Percentiles rank a stretch among this genome's conserved stretches.
Evolutionary conservation across 2,888 invertebrate genomes (phyloP).

Genomic region (Steromphala cineraria): DNA sequence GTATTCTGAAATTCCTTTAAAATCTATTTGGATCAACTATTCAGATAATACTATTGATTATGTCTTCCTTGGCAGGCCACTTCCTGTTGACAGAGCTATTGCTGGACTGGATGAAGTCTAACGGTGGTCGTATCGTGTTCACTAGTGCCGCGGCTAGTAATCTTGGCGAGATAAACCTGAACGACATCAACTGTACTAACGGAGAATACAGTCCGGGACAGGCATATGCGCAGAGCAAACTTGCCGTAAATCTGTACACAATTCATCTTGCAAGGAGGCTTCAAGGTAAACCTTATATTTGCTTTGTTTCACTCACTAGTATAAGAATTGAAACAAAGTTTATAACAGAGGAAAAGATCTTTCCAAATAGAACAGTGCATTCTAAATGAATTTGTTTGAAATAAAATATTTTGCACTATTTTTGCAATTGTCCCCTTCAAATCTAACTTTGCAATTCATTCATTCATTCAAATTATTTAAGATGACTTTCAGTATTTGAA

Average conservation of each 20-base stretch:
- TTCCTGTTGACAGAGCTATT: conserved; percentile 73
- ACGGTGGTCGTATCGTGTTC: conserved; percentile 69
- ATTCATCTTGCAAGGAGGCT: conserved; percentile 62
- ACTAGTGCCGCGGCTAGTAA: conserved; percentile 69
- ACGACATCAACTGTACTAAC: conserved; percentile 63
- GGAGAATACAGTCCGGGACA: conserved; percentile 60
- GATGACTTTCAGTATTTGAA: too few species aligned
- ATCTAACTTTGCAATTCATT: too few species aligned
- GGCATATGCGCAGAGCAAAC: conserved; percentile 72
- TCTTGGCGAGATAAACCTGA: conserved; percentile 66
- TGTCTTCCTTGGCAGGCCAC: conserved; percentile 57
- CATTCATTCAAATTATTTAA: too few species aligned
- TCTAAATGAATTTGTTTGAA: too few species aligned
- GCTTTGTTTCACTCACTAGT: background rate
- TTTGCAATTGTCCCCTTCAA: too few species aligned
- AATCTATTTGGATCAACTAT: background rate
- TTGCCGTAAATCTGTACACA: conserved; percentile 70
- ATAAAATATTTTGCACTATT: too few species aligned
- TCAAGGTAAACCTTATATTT: conserved; percentile 48
- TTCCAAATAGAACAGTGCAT: too few species aligned
- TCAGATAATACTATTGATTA: background rate
- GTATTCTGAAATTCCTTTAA: background rate
- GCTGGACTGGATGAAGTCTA: conserved; percentile 64
- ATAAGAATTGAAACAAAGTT: background rate
- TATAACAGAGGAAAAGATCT: too few species aligned